These are phyloP conservation scores for Heliocidaris erythrogramma DNA, from an alignment of 35 echinoderm and acorn worm species.

Conservation along the genomic window DNA sequence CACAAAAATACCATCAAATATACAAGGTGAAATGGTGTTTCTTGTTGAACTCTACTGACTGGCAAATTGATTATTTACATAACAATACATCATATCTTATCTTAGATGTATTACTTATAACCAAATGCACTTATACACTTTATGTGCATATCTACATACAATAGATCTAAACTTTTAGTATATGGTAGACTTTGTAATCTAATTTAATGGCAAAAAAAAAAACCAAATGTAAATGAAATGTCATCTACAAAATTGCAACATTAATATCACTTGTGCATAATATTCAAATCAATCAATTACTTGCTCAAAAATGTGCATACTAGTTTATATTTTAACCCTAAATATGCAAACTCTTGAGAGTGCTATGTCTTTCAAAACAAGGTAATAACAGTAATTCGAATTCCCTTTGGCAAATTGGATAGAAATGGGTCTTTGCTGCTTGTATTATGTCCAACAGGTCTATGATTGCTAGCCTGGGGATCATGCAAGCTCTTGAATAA, in stretches of 20 bases:
- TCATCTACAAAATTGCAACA: slow-evolving; percentile 13
- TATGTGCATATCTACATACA: background rate
- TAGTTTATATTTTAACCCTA: background rate
- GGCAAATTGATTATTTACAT: background rate
- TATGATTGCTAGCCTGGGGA: too few species aligned
- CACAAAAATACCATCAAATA: slow-evolving; percentile 34
- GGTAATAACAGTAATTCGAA: background rate
- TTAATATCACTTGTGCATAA: slow-evolving; percentile 8
- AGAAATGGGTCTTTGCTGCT: background rate
- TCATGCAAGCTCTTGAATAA: too few species aligned
- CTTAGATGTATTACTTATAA: background rate
- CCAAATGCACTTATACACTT: background rate
- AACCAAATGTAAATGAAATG: background rate
- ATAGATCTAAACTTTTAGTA: background rate
- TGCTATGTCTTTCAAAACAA: background rate
- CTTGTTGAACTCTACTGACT: background rate
- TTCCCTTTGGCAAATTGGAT: background rate
- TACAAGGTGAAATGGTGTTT: slow-evolving; percentile 27
- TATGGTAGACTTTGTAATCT: background rate
- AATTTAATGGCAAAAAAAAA: background rate
- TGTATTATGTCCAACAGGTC: background rate
- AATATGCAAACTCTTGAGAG: background rate
- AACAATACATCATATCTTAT: background rate
- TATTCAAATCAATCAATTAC: background rate
- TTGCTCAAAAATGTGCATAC: background rate